Conservation (phyloP, 2,888 invertebrate species). For the Agrochola litura region DNA sequence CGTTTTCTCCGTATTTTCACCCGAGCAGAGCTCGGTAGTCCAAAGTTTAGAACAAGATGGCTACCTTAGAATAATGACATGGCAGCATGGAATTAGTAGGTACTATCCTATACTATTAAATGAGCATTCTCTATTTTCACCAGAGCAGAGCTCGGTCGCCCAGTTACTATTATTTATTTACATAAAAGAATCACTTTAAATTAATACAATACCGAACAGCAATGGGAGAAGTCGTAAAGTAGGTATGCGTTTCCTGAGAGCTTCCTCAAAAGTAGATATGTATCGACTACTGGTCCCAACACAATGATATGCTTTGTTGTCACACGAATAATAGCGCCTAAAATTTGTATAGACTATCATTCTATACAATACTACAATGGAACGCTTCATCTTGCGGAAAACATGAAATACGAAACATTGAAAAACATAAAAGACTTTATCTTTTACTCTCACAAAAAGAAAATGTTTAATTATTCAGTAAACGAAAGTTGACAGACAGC, state of each 20-base stretch:
- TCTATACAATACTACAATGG: constrained; percentile 77
- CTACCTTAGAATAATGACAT: too few relatives aligned
- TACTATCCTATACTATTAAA: too few relatives aligned
- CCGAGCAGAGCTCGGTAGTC: too few relatives aligned
- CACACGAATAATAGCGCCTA: constrained; percentile 79
- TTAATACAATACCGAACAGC: constrained; percentile 16
- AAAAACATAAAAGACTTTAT: constrained; percentile 52
- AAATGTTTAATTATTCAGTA: constrained; percentile 47
- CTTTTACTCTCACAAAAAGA: constrained; percentile 37
- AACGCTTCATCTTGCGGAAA: constrained; percentile 70
- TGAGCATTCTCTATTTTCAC: too few relatives aligned
- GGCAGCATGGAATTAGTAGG: too few relatives aligned
- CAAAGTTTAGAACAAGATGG: too few relatives aligned
- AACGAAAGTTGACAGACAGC: constrained; percentile 40
- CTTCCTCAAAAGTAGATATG: constrained; percentile 47
- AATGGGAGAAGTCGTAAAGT: constrained; percentile 27
- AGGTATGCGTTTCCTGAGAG: constrained; percentile 24
- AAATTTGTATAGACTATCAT: constrained; percentile 78
- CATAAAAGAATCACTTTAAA: constrained; percentile 1
- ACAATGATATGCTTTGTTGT: constrained; percentile 82
- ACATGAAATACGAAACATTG: constrained; percentile 68
- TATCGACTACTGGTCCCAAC: constrained; percentile 67
- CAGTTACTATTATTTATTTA: not conserved
- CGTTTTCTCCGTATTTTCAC: too few relatives aligned
- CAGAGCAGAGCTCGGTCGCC: too few relatives aligned